These are phyloP conservation scores for Trachops cirrhosus DNA, from an alignment of 2,797 vertebrate genomes.

Conservation along the genomic window DNA sequence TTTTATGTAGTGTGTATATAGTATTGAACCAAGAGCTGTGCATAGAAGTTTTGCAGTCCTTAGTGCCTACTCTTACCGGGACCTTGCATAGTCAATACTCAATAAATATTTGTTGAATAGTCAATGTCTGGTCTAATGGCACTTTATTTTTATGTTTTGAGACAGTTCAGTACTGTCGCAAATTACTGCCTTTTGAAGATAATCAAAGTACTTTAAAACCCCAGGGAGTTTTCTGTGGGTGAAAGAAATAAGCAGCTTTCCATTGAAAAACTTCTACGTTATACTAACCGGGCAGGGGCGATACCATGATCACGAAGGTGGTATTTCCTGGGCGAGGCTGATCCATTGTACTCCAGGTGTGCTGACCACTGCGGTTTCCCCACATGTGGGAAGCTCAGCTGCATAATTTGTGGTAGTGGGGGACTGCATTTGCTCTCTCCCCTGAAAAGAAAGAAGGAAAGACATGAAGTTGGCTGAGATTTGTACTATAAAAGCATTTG, in stretches of 20 bases:
- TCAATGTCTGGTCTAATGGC: neutral
- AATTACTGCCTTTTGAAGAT: conserved; percentile 18
- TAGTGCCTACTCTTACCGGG: neutral
- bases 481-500: conserved; percentile 21
- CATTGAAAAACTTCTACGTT: neutral
- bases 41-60: neutral
- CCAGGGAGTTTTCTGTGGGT: neutral
- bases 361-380: too few relatives aligned
- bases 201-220: conserved; percentile 7
- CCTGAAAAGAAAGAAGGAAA: too few relatives aligned
- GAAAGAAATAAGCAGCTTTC: neutral
- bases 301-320: too few relatives aligned
- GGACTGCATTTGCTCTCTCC: too few relatives aligned
- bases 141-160: conserved; percentile 22
- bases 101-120: neutral
- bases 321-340: too few relatives aligned
- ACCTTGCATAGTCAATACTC: neutral
- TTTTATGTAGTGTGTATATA: neutral
- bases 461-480: neutral
- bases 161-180: neutral
- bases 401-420: too few relatives aligned
- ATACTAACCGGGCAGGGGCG: too few relatives aligned
- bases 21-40: neutral
- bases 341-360: too few relatives aligned
- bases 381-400: too few relatives aligned